Conservation (phyloP, 2,797 vertebrate genomes). For the Schizopygopsis malacanthus region DNA sequence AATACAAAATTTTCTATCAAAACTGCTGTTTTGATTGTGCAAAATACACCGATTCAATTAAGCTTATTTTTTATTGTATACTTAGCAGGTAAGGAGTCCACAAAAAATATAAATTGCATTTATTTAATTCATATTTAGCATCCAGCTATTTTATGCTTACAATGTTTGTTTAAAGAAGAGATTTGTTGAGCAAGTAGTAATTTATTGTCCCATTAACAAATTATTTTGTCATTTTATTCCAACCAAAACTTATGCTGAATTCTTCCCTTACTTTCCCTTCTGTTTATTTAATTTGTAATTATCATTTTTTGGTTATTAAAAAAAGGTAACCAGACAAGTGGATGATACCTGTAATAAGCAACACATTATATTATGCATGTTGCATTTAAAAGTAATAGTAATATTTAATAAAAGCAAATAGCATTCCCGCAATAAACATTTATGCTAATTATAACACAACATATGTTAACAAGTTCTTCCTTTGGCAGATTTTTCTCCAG, state of each 20-base stretch:
- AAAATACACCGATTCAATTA: conserved; percentile 4
- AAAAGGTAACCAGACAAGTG: background rate
- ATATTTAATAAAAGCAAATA: conserved; percentile 9
- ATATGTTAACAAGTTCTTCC: background rate
- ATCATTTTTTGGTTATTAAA: background rate
- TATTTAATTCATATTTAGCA: background rate
- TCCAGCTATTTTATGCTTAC: background rate
- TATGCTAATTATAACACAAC: background rate
- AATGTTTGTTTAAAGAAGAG: background rate
- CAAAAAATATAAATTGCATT: background rate
- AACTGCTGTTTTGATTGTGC: background rate
- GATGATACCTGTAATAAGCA: background rate
- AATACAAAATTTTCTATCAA: conserved; percentile 36
- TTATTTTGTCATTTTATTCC: background rate
- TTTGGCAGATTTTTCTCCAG: background rate
- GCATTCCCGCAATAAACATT: background rate
- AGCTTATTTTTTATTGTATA: background rate
- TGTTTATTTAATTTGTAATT: no score
- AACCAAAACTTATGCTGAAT: background rate
- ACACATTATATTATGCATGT: background rate
- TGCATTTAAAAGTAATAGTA: background rate
- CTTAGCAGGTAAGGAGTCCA: background rate
- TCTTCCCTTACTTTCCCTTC: background rate
- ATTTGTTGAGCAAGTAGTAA: background rate
- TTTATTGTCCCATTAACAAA: background rate